phyloP scores from a whole-genome alignment of 2,113 vertebrate species.

The Ascaphus truei region DNA sequence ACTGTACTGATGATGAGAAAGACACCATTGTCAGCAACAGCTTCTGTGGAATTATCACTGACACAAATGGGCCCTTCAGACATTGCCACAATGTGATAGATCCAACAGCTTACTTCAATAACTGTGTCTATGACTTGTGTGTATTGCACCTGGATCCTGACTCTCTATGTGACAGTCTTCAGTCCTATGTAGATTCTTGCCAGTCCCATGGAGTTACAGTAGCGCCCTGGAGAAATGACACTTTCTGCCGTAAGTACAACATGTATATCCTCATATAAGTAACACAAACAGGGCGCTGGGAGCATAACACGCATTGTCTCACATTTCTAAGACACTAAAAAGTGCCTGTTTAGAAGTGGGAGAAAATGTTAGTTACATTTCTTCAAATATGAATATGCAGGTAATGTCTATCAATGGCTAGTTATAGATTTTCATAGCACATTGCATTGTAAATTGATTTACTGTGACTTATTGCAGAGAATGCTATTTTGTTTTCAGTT shows the following conservation, averaged over 20 bases:
- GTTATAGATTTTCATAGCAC: no score
- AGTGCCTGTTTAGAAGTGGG: no score
- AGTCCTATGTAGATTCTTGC: conserved; percentile 47
- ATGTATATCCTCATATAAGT: no score
- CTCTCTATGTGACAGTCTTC: conserved; percentile 48
- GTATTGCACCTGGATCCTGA: conserved; percentile 37
- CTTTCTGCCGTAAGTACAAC: conserved; percentile 56
- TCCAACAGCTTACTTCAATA: conserved; percentile 35
- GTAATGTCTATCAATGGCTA: no score
- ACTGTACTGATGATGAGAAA: conserved; percentile 38
- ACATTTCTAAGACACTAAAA: no score
- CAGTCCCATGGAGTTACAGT: conserved; percentile 42
- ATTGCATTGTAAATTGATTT: no score
- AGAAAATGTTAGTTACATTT: no score
- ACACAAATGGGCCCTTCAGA: conserved; percentile 43
- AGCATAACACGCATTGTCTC: no score
- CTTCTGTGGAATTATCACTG: conserved; percentile 48
- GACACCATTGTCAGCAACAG: conserved; percentile 37
- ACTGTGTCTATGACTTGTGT: conserved; percentile 53
- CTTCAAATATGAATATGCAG: no score
- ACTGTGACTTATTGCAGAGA: no score
- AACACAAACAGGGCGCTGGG: no score
- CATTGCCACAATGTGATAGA: conserved; percentile 38
- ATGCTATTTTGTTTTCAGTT: no score
- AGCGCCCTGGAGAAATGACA: conserved; percentile 48